These are phyloP conservation scores for Oryzias curvinotus DNA, from an alignment of 2,113 vertebrate species.

Conservation along the genomic window DNA sequence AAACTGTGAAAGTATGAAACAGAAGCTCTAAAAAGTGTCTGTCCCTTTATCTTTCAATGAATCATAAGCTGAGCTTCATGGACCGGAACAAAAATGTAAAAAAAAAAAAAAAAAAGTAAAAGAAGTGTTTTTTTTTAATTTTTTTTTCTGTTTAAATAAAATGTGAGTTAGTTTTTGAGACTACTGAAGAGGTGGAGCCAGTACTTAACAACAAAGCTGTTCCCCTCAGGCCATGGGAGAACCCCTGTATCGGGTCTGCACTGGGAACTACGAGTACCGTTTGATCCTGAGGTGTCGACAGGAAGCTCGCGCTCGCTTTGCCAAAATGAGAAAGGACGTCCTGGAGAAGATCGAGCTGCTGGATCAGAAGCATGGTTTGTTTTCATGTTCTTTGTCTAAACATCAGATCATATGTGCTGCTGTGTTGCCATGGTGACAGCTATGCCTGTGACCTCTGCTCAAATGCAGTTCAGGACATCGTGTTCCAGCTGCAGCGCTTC, in stretches of 20 bases:
- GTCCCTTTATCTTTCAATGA: no score
- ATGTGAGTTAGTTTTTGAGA: no score
- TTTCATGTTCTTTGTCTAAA: not conserved
- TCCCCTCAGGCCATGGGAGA: slow-evolving; percentile 88
- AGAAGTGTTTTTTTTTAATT: no score
- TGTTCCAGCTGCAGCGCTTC: slow-evolving; percentile 98
- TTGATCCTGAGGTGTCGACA: slow-evolving; percentile 93
- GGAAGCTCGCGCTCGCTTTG: slow-evolving; percentile 92
- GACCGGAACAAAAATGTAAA: no score
- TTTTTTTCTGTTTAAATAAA: no score
- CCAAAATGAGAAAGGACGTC: slow-evolving; percentile 98
- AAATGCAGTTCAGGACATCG: slow-evolving; percentile 93
- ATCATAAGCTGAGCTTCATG: no score
- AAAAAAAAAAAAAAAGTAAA: no score
- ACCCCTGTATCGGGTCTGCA: slow-evolving; percentile 93
- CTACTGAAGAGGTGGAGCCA: no score
- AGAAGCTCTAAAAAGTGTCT: no score
- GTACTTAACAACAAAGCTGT: no score
- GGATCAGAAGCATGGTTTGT: slow-evolving; percentile 95
- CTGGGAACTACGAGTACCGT: slow-evolving; percentile 97
- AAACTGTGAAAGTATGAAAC: no score
- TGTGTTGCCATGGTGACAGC: not conserved
- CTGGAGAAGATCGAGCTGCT: slow-evolving; percentile 97
- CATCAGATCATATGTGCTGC: not conserved
- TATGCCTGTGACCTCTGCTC: not conserved